Evolutionary conservation across 2,888 invertebrate species (phyloP).

Genomic region (Carterocephalus palaemon): DNA sequence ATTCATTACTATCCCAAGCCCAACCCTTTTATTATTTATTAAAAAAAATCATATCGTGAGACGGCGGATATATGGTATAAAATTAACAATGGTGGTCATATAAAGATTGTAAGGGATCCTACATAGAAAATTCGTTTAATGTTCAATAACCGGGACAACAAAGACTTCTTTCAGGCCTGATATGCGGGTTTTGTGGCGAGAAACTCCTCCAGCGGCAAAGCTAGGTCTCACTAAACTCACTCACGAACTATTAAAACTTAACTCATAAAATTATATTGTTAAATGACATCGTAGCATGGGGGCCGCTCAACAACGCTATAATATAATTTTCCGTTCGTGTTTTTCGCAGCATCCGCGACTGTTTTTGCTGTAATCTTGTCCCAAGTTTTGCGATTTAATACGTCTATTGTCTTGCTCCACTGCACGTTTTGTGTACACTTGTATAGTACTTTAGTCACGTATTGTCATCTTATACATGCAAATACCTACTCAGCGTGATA

Average conservation of each 20-base stretch:
- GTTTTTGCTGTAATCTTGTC: conserved; percentile 17
- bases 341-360: conserved; percentile 20
- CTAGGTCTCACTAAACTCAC: conserved; percentile 15
- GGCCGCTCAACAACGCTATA: conserved; percentile 18
- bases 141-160: conserved; percentile 9
- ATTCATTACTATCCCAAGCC: too few relatives aligned
- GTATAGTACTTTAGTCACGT: conserved; percentile 16
- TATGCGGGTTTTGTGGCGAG: conserved; percentile 51
- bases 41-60: too few relatives aligned
- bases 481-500: neutral
- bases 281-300: conserved; percentile 14
- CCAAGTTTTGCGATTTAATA: conserved; percentile 23
- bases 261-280: conserved; percentile 23
- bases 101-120: too few relatives aligned
- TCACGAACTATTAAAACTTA: conserved; percentile 18
- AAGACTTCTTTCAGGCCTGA: conserved; percentile 23
- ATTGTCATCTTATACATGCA: conserved; percentile 8
- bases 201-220: conserved; percentile 14
- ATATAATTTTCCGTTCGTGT: conserved; percentile 15
- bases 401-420: conserved; percentile 16
- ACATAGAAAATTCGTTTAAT: too few relatives aligned
- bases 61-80: too few relatives aligned
- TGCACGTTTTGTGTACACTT: conserved; percentile 18
- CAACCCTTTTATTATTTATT: too few relatives aligned
- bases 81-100: too few relatives aligned